Evolutionary conservation across 2,888 invertebrate species (phyloP).

Genomic region (Piscicola geometra): DNA sequence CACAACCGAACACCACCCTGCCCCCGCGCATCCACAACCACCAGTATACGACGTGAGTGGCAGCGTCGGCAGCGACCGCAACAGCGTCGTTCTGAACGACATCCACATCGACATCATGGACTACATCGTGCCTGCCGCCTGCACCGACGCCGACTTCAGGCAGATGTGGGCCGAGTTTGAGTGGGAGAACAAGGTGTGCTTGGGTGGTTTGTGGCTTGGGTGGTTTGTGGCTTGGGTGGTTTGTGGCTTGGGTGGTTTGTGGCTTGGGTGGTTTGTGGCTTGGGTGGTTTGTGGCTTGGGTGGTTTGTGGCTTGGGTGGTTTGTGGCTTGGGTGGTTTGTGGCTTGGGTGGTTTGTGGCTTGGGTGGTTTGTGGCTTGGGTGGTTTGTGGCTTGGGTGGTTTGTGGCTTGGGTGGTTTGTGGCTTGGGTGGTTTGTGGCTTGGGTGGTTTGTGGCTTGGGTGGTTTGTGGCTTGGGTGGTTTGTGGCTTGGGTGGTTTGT

Average conservation of each 20-base stretch:
- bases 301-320: background rate
- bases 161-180: conserved; percentile 99
- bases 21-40: background rate
- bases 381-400: background rate
- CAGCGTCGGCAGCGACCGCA: conserved; percentile 78
- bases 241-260: too few species aligned
- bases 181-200: conserved; percentile 91
- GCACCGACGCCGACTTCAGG: conserved; percentile 91
- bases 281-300: background rate
- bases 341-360: background rate
- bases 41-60: conserved; percentile 91
- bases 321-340: background rate
- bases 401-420: background rate
- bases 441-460: background rate
- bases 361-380: background rate
- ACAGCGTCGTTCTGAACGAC: conserved; percentile 95
- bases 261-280: background rate
- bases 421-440: background rate
- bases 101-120: conserved; percentile 99
- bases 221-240: background rate
- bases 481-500: background rate
- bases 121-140: conserved; percentile 73
- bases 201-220: background rate
- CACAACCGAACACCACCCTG: background rate
- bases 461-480: background rate